Base-by-base conservation (phyloP, 1,140 invertebrate species). In the Diorhabda sublineata region DNA sequence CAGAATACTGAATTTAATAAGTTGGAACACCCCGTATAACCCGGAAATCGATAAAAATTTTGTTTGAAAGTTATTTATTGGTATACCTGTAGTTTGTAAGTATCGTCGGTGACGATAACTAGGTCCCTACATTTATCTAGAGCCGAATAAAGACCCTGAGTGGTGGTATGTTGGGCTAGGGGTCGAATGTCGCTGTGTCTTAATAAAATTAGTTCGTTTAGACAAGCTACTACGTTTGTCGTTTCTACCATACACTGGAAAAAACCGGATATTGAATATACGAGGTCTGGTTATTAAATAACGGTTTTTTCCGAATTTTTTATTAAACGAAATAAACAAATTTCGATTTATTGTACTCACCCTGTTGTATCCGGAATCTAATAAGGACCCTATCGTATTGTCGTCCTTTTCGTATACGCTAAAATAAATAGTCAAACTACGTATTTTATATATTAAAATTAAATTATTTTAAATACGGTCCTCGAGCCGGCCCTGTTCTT, bases 71-170 rank as follows among this genome's bases (percentile, higher is more conserved):
- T 26, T 26, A 26, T 26, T 26, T 26, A 26, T 26, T 26, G 26
- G 26, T 26, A 26, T 83, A 94, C 92, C 86, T 95, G 90, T 80
- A 96, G 90, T 79, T 89, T 87, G 77, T 92, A 90, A 71, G 91
- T 86, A 72, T 92, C 88, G 80, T 95, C 92, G 44, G 93, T 96
- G 60, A 98, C 90, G 64, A 95, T 90, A 7, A 98, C 89, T 74
- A 94, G 87, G 79, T 97, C 94, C 66, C 88, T 86, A 73, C 92
- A 92, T 74, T 90, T 88, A 76, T 97, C 92, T 45, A 96, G 84
- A 42, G 94, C 94, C 26, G 91, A 87, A 69, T 94, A 91, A 2
- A 97, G 85, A n/a, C 92, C 90, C 74, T 91, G 87, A 2, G 89
- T 89, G 3, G 89, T 85, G 66, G 90, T 87, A 66, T 89, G 81